phyloP scores from a whole-genome alignment of 2,797 vertebrate species.

The Catostomus latipinnis region DNA sequence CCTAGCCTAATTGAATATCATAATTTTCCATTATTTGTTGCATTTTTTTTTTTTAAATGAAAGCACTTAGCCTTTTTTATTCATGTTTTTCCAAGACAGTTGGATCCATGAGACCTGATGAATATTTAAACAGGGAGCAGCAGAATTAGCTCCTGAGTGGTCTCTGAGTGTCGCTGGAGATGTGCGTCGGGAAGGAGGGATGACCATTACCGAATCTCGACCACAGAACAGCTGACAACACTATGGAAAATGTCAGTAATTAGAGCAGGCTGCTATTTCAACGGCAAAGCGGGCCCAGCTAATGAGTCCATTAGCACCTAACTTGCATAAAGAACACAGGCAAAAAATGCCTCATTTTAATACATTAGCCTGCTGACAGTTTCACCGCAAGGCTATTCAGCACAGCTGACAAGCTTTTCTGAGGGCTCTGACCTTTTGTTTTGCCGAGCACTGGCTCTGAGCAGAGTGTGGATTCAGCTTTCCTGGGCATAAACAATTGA shows the following conservation, averaged over 20 bases:
- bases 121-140: conserved; percentile 57
- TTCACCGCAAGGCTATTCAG: conserved; percentile 30
- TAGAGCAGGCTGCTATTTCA: conserved; percentile 53
- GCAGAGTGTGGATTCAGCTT: conserved; percentile 15
- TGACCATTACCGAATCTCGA: conserved; percentile 50
- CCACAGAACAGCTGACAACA: conserved; percentile 36
- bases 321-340: conserved; percentile 52
- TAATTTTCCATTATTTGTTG: conserved; percentile 59
- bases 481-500: conserved; percentile 24
- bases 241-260: conserved; percentile 60
- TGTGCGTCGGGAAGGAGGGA: conserved; percentile 28
- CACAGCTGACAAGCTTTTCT: conserved; percentile 15
- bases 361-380: conserved; percentile 67
- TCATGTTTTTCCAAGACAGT: conserved; percentile 50
- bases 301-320: conserved; percentile 83
- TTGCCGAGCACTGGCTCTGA: conserved; percentile 51
- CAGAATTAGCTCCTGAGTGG: conserved; percentile 47
- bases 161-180: conserved; percentile 33
- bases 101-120: conserved; percentile 55
- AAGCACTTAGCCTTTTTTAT: conserved; percentile 57
- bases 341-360: conserved; percentile 69
- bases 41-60: conserved; percentile 55
- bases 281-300: conserved; percentile 68
- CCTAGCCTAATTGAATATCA: conserved; percentile 59
- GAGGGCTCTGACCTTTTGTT: conserved; percentile 55